Conservation (phyloP, 2,113 vertebrate species). For the Colossoma macropomum region DNA sequence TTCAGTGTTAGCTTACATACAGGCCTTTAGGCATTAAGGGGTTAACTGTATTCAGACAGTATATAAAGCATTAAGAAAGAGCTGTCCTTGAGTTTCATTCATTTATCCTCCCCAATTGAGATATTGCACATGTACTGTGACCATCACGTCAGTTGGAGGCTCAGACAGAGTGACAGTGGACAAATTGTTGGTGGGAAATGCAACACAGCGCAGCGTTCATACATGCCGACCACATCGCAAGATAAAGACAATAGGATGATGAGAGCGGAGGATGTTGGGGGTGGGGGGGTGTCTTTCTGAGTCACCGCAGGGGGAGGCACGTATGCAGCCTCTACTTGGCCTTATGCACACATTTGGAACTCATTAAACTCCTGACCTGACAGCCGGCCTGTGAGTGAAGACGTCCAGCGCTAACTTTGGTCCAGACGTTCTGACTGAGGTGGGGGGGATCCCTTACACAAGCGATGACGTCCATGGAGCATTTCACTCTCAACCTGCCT, state of each 20-base stretch:
- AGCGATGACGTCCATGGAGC: not conserved
- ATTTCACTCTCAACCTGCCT: not conserved
- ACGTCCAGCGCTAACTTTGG: constrained; percentile 50
- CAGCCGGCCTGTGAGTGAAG: constrained; percentile 55
- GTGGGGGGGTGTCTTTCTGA: constrained; percentile 48
- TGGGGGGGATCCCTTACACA: not conserved
- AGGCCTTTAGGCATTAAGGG: too few relatives aligned
- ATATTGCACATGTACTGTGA: not conserved
- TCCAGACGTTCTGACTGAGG: constrained; percentile 38
- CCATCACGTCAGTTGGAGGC: constrained; percentile 24
- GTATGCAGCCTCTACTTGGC: constrained; percentile 56
- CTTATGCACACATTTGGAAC: constrained; percentile 68
- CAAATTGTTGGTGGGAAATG: constrained; percentile 48
- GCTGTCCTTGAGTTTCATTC: not conserved
- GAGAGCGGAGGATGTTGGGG: constrained; percentile 49
- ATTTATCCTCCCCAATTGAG: not conserved
- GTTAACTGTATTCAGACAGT: too few relatives aligned
- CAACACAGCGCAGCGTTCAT: constrained; percentile 51
- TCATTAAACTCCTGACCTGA: constrained; percentile 71
- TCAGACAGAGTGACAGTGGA: not conserved
- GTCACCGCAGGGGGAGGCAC: constrained; percentile 60
- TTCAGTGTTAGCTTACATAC: too few relatives aligned
- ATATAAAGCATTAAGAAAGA: not conserved
- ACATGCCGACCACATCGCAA: constrained; percentile 62
- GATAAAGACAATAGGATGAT: constrained; percentile 69